phyloP scores from a whole-genome alignment of 1,140 invertebrate species.

The Heliothis subflexa region DNA sequence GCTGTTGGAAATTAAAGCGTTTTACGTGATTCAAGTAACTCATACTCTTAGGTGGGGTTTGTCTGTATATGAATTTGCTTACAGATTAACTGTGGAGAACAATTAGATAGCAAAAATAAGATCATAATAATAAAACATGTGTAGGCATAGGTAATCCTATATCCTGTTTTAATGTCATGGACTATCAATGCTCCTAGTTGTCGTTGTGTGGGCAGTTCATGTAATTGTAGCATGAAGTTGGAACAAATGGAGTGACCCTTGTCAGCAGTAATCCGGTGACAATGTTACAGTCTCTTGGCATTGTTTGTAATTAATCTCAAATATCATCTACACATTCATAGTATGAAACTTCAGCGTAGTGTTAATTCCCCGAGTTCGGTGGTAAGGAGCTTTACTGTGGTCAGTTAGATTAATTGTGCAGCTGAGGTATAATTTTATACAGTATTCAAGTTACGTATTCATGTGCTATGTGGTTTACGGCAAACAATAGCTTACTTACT shows the following conservation, averaged over 20 bases:
- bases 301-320: constrained; percentile 56
- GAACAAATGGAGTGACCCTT: constrained; percentile 66
- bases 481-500: not conserved
- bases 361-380: constrained; percentile 29
- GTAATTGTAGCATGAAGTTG: constrained; percentile 52
- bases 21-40: not conserved
- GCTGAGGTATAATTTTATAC: constrained; percentile 3
- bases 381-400: constrained; percentile 18
- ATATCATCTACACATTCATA: constrained; percentile 40
- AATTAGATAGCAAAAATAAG: too few relatives aligned
- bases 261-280: constrained; percentile 63
- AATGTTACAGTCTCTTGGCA: constrained; percentile 65
- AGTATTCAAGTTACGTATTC: constrained; percentile 5
- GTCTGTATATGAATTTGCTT: too few relatives aligned
- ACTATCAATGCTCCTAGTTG: too few relatives aligned
- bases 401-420: constrained; percentile 23
- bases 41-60: too few relatives aligned
- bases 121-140: too few relatives aligned
- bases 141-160: too few relatives aligned
- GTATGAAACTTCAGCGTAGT: constrained; percentile 29
- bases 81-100: too few relatives aligned
- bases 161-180: too few relatives aligned
- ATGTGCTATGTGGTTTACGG: not conserved
- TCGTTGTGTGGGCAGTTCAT: constrained; percentile 37
- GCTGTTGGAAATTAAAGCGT: not conserved